Conservation (phyloP, 2,113 vertebrate species). For the Corydoras maculifer region DNA sequence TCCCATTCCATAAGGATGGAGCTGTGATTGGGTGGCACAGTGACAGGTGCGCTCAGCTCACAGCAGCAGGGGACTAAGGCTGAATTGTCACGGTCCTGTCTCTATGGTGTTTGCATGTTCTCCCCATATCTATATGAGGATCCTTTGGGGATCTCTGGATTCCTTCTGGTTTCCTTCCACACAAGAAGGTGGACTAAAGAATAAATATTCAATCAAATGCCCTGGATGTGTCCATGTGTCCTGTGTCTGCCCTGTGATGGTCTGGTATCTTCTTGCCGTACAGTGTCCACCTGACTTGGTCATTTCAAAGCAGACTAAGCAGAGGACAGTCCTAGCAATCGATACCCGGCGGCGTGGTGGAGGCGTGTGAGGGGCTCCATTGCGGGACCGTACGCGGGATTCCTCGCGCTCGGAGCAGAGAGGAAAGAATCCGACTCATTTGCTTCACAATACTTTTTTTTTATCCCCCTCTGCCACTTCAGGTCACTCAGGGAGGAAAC, state of each 20-base stretch:
- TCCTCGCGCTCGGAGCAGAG: slow-evolving; percentile 16
- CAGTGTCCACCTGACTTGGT: too few relatives aligned
- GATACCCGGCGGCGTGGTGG: slow-evolving; percentile 5
- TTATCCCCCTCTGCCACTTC: slow-evolving; percentile 12
- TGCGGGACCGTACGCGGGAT: slow-evolving; percentile 25
- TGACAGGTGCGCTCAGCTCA: too few relatives aligned
- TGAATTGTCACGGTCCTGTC: background rate
- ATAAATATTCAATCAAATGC: background rate
- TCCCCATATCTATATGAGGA: background rate
- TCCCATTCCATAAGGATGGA: too few relatives aligned
- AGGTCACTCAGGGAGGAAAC: background rate
- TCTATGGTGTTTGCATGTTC: background rate
- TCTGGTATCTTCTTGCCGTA: too few relatives aligned
- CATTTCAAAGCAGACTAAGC: background rate
- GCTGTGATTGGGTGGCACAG: too few relatives aligned
- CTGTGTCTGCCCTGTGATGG: background rate
- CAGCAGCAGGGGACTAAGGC: background rate
- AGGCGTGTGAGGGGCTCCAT: background rate
- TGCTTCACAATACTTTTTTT: slow-evolving; percentile 13
- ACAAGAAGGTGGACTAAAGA: background rate
- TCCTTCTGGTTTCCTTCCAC: background rate
- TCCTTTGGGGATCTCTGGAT: background rate
- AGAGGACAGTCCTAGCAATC: slow-evolving; percentile 1
- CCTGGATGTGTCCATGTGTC: background rate
- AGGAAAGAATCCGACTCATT: slow-evolving; percentile 33